Evolutionary conservation across 2,888 invertebrate genomes (phyloP).

Genomic region (Ophion slaviceki): DNA sequence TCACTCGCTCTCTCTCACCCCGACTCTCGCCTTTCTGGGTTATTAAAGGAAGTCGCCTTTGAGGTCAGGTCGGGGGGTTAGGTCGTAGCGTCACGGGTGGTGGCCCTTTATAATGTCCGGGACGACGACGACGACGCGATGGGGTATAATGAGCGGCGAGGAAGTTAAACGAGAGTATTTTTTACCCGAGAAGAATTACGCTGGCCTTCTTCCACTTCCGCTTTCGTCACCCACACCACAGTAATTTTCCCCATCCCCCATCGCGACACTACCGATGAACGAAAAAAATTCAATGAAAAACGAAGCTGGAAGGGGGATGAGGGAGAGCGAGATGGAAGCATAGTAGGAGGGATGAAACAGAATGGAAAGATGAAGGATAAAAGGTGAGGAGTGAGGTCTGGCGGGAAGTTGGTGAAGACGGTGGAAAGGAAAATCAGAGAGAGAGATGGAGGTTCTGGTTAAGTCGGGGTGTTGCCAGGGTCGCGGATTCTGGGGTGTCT

Average conservation of each 20-base stretch:
- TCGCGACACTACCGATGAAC: constrained; percentile 9
- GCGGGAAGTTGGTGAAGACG: neutral
- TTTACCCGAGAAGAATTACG: constrained; percentile 80
- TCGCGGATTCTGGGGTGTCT: constrained; percentile 74
- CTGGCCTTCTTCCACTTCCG: constrained; percentile 67
- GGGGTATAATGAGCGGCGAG: constrained; percentile 80
- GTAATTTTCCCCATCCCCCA: constrained; percentile 36
- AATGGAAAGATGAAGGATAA: constrained; percentile 17
- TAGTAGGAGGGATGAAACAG: constrained; percentile 8
- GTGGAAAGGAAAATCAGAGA: constrained; percentile 36
- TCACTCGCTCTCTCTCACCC: constrained; percentile 62
- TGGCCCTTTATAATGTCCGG: constrained; percentile 51
- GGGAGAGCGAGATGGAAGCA: constrained; percentile 20
- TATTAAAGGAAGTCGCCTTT: constrained; percentile 82
- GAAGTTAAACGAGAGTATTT: constrained; percentile 82
- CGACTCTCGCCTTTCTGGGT: constrained; percentile 76
- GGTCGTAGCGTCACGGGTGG: constrained; percentile 77
- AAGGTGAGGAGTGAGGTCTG: constrained; percentile 41
- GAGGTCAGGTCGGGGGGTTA: constrained; percentile 80
- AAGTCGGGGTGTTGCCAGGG: constrained; percentile 66
- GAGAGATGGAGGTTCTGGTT: constrained; percentile 59
- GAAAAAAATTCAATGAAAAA: constrained; percentile 37
- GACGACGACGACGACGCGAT: constrained; percentile 28
- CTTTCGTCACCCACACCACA: constrained; percentile 2
- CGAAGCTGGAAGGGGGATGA: neutral